Conservation (phyloP, 2,888 invertebrate genomes). For the Nomada goodeniana region DNA sequence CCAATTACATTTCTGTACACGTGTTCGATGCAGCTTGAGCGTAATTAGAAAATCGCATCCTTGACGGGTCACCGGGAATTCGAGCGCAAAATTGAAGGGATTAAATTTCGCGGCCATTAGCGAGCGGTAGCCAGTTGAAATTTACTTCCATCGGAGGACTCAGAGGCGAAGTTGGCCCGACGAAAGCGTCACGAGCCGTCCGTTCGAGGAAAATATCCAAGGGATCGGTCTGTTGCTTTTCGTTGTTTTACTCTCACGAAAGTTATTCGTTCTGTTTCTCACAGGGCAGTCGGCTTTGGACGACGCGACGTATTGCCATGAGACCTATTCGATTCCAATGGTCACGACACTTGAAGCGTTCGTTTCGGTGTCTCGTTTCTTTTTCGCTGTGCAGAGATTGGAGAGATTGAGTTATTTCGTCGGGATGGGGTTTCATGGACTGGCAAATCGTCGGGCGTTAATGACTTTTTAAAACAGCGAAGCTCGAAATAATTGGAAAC, state of each 20-base stretch:
- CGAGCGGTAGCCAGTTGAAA: slow-evolving; percentile 11
- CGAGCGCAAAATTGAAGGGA: slow-evolving; percentile 39
- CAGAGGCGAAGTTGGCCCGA: slow-evolving; percentile 2
- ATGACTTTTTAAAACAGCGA: no score
- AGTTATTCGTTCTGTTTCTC: slow-evolving; percentile 44
- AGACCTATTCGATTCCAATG: slow-evolving; percentile 43
- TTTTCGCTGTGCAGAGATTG: neutral
- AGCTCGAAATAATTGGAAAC: no score
- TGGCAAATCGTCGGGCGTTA: neutral
- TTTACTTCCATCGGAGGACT: slow-evolving; percentile 3
- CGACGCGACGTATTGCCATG: slow-evolving; percentile 21
- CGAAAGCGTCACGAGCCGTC: slow-evolving; percentile 20
- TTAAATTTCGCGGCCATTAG: slow-evolving; percentile 48
- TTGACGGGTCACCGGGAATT: slow-evolving; percentile 27
- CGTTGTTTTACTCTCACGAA: slow-evolving; percentile 26
- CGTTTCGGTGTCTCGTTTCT: neutral
- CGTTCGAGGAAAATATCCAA: slow-evolving; percentile 10
- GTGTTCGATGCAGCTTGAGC: slow-evolving; percentile 45
- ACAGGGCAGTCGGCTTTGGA: slow-evolving; percentile 3
- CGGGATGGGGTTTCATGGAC: neutral
- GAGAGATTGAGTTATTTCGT: slow-evolving; percentile 15
- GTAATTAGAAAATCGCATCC: slow-evolving; percentile 36
- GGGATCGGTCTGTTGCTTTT: neutral
- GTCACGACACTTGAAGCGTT: neutral
- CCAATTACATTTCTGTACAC: slow-evolving; percentile 10